A percentile compares a stretch with the other conserved stretches of the same genome.
Conservation (phyloP, 2,888 invertebrate species). For the Gari tellinella region DNA sequence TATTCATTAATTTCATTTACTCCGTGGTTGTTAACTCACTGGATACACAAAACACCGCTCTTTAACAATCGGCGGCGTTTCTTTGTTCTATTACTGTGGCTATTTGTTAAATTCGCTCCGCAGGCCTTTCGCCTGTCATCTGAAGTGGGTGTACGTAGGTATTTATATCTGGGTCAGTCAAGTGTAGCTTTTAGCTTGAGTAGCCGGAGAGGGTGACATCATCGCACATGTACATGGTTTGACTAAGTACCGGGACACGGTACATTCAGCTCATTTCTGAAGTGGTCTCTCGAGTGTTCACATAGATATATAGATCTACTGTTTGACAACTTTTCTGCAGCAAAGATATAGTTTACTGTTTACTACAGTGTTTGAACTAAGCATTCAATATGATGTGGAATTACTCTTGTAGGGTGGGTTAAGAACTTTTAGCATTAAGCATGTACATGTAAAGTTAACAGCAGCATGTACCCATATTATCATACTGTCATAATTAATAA, state of each 20-base stretch:
- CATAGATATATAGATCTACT: background rate
- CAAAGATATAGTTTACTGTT: no score
- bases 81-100: slow-evolving; percentile 40
- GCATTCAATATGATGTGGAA: slow-evolving; percentile 37
- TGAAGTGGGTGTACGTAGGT: slow-evolving; percentile 16
- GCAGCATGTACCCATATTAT: no score
- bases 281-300: slow-evolving; percentile 4
- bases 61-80: background rate
- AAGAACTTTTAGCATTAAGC: background rate
- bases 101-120: slow-evolving; percentile 14
- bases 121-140: slow-evolving; percentile 1
- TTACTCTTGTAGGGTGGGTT: slow-evolving; percentile 57
- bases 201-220: slow-evolving; percentile 54
- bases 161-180: slow-evolving; percentile 51
- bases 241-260: slow-evolving; percentile 55
- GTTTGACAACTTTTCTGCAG: no score
- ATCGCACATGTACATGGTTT: slow-evolving; percentile 57
- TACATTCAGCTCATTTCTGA: background rate
- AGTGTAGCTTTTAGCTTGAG: slow-evolving; percentile 61
- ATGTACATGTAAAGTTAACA: no score
- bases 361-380: no score
- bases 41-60: no score
- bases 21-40: no score
- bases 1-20: no score
- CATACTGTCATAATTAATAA: no score